These are phyloP conservation scores for Eupelmus urozonus DNA, from an alignment of 2,888 invertebrate genomes.

Conservation along the genomic window DNA sequence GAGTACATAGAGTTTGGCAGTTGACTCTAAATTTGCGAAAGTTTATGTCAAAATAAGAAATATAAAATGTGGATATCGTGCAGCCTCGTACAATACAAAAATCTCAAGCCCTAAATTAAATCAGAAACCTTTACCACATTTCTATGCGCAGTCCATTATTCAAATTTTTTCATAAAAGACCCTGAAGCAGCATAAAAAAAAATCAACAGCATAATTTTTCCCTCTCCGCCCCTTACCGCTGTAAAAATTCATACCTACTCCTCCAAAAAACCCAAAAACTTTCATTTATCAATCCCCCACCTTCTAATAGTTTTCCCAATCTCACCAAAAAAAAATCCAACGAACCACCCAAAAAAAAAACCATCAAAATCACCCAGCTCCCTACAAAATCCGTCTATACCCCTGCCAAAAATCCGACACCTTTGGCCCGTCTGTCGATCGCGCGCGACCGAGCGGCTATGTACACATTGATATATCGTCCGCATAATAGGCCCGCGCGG, in stretches of 20 bases:
- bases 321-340: neutral
- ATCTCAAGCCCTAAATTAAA: neutral
- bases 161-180: neutral
- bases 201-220: neutral
- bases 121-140: too few species aligned
- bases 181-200: neutral
- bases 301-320: neutral
- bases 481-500: conserved; percentile 72
- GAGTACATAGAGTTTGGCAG: too few species aligned
- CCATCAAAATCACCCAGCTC: neutral
- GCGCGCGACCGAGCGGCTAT: conserved; percentile 61
- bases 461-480: conserved; percentile 72
- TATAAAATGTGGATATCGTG: too few species aligned
- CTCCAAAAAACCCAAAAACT: neutral
- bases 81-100: too few species aligned
- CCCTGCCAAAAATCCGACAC: conserved; percentile 71
- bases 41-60: too few species aligned
- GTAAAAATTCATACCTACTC: neutral
- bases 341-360: conserved; percentile 1
- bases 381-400: conserved; percentile 26
- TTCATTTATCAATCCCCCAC: conserved; percentile 13
- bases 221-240: neutral
- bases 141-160: neutral
- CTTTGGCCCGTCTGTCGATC: conserved; percentile 71
- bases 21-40: too few species aligned